phyloP scores from a whole-genome alignment of 1,140 invertebrate genomes.

The Drosophila nannoptera region DNA sequence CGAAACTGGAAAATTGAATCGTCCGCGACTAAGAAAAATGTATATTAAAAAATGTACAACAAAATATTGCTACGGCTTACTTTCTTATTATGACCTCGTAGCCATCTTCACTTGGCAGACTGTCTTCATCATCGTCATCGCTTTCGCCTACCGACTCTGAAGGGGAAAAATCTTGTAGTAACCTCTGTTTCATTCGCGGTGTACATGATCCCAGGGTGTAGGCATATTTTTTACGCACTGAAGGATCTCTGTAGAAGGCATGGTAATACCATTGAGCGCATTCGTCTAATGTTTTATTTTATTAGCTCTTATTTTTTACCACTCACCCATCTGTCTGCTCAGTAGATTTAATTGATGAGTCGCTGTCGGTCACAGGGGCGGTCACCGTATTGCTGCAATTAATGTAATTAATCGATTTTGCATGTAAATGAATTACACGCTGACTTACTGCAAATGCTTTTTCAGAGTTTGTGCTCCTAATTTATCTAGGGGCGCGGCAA shows the following conservation, averaged over 20 bases:
- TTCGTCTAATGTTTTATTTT: conserved; percentile 20
- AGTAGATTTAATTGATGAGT: too few species aligned
- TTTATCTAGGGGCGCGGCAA: conserved; percentile 17
- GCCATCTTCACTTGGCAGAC: conserved; percentile 1
- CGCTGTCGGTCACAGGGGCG: too few species aligned
- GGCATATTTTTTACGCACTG: conserved; percentile 24
- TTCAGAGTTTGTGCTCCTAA: background rate
- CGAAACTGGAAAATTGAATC: conserved; percentile 30
- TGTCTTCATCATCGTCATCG: background rate
- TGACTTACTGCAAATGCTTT: background rate
- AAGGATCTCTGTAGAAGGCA: conserved; percentile 24
- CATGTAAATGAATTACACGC: background rate
- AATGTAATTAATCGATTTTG: too few species aligned
- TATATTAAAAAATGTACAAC: background rate
- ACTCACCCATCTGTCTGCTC: too few species aligned
- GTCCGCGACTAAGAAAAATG: conserved; percentile 9
- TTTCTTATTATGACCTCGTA: conserved; percentile 4
- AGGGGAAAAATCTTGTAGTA: conserved; percentile 4
- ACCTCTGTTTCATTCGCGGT: conserved; percentile 12
- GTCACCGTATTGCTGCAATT: too few species aligned
- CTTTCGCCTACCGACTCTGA: too few species aligned
- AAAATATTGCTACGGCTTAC: conserved; percentile 1
- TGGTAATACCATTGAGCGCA: conserved; percentile 35
- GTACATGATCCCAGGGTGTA: too few species aligned
- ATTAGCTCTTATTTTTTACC: too few species aligned